Conservation (phyloP, 2,113 vertebrate genomes). For the Brachypodius melanocephalos region DNA sequence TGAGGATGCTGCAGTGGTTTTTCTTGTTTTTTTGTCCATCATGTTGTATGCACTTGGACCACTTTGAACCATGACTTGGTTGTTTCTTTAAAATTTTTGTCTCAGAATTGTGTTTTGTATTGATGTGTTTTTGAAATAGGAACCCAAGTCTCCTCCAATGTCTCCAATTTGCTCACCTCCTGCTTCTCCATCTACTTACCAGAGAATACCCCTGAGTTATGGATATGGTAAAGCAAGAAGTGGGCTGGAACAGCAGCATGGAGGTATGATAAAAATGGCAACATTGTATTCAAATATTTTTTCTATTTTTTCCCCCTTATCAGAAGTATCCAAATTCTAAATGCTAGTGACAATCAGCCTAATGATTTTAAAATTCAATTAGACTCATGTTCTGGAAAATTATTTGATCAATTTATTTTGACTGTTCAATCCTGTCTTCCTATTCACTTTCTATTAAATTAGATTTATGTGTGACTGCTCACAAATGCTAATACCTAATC, state of each 20-base stretch:
- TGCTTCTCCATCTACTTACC: constrained; percentile 80
- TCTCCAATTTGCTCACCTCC: constrained; percentile 84
- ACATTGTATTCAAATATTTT: not conserved
- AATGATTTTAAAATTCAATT: constrained; percentile 55
- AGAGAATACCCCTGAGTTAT: constrained; percentile 73
- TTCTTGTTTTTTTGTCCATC: not conserved
- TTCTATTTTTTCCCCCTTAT: not conserved
- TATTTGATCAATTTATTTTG: constrained; percentile 5
- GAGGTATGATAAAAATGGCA: constrained; percentile 65
- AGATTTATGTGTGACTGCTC: constrained; percentile 16
- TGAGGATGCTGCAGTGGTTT: not conserved
- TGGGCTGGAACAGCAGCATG: constrained; percentile 75
- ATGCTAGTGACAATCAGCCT: constrained; percentile 13
- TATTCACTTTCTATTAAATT: not conserved
- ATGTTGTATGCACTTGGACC: rapidly evolving
- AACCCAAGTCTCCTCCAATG: constrained; percentile 77
- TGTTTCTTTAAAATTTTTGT: not conserved
- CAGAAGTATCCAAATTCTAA: constrained; percentile 1
- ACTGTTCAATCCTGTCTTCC: constrained; percentile 8
- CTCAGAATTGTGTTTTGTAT: constrained; percentile 39
- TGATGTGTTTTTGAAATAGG: constrained; percentile 75
- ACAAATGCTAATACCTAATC: not conserved
- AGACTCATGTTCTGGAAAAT: constrained; percentile 16
- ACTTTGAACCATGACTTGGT: not conserved
- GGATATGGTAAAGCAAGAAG: constrained; percentile 79